A percentile compares a stretch with the other conserved stretches of the same genome.
Conservation (phyloP, 2,888 invertebrate species). For the Macrosiphum euphorbiae region DNA sequence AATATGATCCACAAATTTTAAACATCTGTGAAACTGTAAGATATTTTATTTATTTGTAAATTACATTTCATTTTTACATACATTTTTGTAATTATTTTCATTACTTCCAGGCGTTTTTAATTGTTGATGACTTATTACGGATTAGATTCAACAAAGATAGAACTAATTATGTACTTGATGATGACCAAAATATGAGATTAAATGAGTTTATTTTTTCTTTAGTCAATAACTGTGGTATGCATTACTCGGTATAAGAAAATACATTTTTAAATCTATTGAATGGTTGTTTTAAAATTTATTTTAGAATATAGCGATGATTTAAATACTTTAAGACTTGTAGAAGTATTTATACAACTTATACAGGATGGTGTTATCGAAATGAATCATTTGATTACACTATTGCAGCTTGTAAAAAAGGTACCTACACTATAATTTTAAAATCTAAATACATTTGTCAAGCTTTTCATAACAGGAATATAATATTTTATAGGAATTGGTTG, state of each 20-base stretch:
- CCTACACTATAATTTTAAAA: background rate
- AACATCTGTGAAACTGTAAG: slow-evolving; percentile 50
- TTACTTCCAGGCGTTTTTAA: slow-evolving; percentile 46
- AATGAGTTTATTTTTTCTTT: slow-evolving; percentile 34
- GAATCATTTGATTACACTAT: slow-evolving; percentile 42
- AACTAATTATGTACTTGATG: background rate
- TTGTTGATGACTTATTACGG: slow-evolving; percentile 36
- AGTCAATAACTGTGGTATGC: slow-evolving; percentile 44
- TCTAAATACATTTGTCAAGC: background rate
- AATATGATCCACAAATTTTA: slow-evolving; percentile 7
- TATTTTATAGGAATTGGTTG: slow-evolving; percentile 31
- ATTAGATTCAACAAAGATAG: background rate
- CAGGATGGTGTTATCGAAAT: slow-evolving; percentile 40
- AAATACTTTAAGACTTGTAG: slow-evolving; percentile 39
- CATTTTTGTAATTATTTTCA: background rate
- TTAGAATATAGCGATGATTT: slow-evolving; percentile 40
- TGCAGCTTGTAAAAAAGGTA: slow-evolving; percentile 57
- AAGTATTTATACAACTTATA: slow-evolving; percentile 46
- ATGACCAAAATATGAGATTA: slow-evolving; percentile 13
- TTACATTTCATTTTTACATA: background rate
- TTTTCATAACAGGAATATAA: background rate
- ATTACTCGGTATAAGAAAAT: background rate
- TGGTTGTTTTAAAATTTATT: background rate
- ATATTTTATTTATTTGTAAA: background rate
- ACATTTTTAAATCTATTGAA: background rate